Base-by-base conservation (phyloP, 2,888 invertebrate species). In the Gnatocerus cornutus region DNA sequence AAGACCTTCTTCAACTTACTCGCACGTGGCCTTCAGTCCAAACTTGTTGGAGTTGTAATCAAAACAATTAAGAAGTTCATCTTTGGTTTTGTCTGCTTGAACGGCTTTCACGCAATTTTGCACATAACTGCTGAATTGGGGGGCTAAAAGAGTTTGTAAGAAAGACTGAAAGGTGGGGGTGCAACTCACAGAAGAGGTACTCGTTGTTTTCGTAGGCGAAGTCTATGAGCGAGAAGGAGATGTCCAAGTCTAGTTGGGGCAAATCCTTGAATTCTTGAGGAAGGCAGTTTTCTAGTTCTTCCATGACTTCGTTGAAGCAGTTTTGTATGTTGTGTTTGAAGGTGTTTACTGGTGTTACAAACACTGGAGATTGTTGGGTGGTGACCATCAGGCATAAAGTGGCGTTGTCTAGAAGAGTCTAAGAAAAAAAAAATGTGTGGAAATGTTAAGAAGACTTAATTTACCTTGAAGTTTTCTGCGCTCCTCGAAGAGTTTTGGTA, bases 121-220 rank as follows among this genome's bases (percentile, higher is more conserved):
- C 27, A 29, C 9, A 29, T 9, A 46, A 46, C 5, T 48, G 7
- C 45, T 7, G 2, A 59, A 3, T 14, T 59, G 29, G 9, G 58
- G 10, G 10, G 58, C 58, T 59, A 9, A 45, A 59, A 43, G 16
- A 56, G 6, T 43, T 46, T 3, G 6, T 29, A 48, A 48, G 5
- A 21, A 8, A 48, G 1, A 21, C 27, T 10, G 10, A 29, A 29
- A 50, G 13, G 3, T n/a, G n/a, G n/a, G n/a, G n/a, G n/a, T 21
- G 4, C 29, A 46, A 53, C 59, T 59, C 30, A 59, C 59, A 45
- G 8, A 59, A 9, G 9, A 59, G 29, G n/a, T 59, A n/a, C 5
- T 59, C 59, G 8, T 46, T 45, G 6, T 59, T 59, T 27, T 59
- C 59, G 10, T 59, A 46, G 9, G 13, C 12, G 12, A 45, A 59